Evolutionary conservation across 2,797 vertebrate genomes (phyloP), one percentile per base, ranked within the genome.

Genomic region (Micromesistius poutassou): DNA sequence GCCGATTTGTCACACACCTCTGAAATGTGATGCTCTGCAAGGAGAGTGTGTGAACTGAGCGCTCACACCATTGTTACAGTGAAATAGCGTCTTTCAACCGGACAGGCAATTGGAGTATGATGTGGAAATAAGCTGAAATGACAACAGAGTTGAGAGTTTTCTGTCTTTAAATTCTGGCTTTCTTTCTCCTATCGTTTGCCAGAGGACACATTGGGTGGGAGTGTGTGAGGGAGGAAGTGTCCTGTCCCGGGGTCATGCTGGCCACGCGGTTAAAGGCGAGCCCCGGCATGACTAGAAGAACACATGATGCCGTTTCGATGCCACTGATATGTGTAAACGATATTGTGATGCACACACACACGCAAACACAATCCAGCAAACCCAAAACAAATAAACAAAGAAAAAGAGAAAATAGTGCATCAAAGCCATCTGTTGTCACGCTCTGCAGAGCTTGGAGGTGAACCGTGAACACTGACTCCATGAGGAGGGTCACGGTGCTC

Each of bases 391-490:
- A 74, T n/a, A 74, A 40, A 68, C 66, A 66, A 28, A 66, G 7
- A 16, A 12, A 66, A 28, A 28, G 28, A 66, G 10, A 66, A 74
- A 74, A 50, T 22, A 71, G 50, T 74, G 73, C 71, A 74, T 76
- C 55, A 62, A 70, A 68, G 82, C 83, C 84, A 85, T 87, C 83
- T 89, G 89, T 73, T 77, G 81, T 73, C 79, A 73, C 78, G 80
- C 75, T 70, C 82, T 6, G 73, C 76, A 72, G 30, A 83, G 76
- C 46, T 72, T 31, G 55, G 72, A 76, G 77, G 76, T 78, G 81
- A 84, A 81, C 78, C 76, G 75, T 75, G 82, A 84, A 82, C 82
- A 83, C 82, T 82, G 81, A 78, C 68, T 31, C 68, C 9, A 71
- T 25, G 35, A 36, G 33, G 72, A 22, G 72, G 33, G 72, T 25